phyloP scores from a whole-genome alignment of 2,113 vertebrate species.

The Thinocorus orbignyianus region DNA sequence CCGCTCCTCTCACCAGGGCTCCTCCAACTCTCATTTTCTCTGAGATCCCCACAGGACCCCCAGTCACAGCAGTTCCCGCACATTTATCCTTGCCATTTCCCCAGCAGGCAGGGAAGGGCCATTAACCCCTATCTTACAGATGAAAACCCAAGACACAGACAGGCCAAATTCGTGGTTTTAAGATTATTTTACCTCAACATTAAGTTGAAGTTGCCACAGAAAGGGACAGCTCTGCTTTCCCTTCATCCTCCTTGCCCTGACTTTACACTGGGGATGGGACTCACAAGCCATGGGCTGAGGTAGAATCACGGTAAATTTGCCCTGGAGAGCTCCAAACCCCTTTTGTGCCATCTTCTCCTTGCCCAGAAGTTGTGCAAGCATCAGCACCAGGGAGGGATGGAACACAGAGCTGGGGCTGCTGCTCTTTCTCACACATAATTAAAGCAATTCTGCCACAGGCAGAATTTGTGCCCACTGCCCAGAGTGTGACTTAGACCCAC shows the following conservation, averaged over 20 bases:
- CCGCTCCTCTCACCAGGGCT: background rate
- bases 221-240: background rate
- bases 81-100: background rate
- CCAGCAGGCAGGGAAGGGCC: background rate
- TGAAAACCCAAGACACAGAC: background rate
- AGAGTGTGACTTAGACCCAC: rapidly evolving
- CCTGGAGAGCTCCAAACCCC: background rate
- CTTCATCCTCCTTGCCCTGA: background rate
- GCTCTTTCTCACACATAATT: background rate
- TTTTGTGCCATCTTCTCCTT: background rate
- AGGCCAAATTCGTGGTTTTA: background rate
- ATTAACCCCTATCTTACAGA: background rate
- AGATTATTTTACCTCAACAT: background rate
- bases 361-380: background rate
- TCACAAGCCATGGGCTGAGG: background rate
- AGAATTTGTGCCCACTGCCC: background rate
- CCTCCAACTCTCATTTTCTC: slow-evolving; percentile 20
- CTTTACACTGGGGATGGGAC: background rate
- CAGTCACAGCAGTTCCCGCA: background rate
- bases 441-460: background rate
- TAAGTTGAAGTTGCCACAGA: background rate
- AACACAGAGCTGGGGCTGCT: background rate
- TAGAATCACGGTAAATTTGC: background rate
- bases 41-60: background rate
- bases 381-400: background rate